Base-by-base conservation (phyloP, 2,113 vertebrate genomes). In the Phalacrocorax aristotelis region DNA sequence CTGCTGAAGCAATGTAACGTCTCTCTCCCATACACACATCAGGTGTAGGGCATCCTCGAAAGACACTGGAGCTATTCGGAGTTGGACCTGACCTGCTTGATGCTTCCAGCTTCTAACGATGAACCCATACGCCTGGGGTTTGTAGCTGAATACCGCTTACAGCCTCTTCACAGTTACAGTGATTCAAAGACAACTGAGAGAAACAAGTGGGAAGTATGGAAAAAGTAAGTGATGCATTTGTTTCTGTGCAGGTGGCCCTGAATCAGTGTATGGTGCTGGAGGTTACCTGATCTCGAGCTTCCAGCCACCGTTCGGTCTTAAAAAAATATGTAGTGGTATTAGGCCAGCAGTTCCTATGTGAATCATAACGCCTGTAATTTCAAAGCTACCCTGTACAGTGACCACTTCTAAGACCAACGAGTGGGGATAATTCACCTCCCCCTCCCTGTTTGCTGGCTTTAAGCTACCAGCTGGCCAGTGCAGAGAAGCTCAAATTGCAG, bases 401-500 rank as follows among this genome's bases (percentile, higher is more conserved):
- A 51, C 80, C 75, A 51, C 52, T 90, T 74, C 75, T 69, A 64
- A 85, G 71, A 61, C 62, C 57, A 77, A 26, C 10, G n/a, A 54
- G 77, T 34, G 87, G 49, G 61, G 87, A 66, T 89, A 87, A 51
- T 29, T 77, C 91, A 74, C 81, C 75, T 87, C 86, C 87, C 74
- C 52, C 72, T 94, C 82, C 64, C 44, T 16, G 46, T 38, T 42
- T 61, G 62, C 78, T 90, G 91, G 49, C 79, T 70, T 49, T 94
- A 76, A 95, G 87, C 87, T 85, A 76, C 65, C 84, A 94, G 91
- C 83, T 95, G 97, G 91, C 74, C 78, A 68, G 76, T 27, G 72
- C 68, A 92, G 81, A 79, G 83, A 58, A 90, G 72, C 83, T 95
- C 89, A 91, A 77, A 83, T 91, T 93, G 89, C 89, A 97, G 89